These are phyloP conservation scores for Drosophila sproati DNA, from an alignment of 1,140 invertebrate genomes.

Conservation along the genomic window DNA sequence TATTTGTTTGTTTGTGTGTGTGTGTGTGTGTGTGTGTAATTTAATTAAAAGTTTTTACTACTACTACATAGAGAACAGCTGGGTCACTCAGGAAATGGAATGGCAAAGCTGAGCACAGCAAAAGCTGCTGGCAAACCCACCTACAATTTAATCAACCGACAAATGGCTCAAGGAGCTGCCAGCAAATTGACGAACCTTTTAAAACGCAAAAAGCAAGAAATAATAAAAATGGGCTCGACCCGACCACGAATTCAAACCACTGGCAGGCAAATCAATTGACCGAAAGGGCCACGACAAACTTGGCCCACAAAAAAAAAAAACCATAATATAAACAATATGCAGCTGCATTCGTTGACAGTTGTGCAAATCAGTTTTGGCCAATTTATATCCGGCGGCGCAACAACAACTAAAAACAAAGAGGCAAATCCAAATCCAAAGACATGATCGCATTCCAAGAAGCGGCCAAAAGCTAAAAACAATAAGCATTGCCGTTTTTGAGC, in stretches of 20 bases:
- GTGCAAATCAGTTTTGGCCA: slow-evolving; percentile 59
- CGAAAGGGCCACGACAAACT: slow-evolving; percentile 52
- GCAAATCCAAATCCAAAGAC: slow-evolving; percentile 29
- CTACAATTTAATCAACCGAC: slow-evolving; percentile 35
- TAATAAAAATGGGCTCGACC: slow-evolving; percentile 22
- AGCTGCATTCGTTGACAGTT: slow-evolving; percentile 66
- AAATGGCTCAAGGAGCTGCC: slow-evolving; percentile 41
- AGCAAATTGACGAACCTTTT: slow-evolving; percentile 37
- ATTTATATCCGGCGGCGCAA: slow-evolving; percentile 35
- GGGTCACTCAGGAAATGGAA: slow-evolving; percentile 37
- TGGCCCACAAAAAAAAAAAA: slow-evolving; percentile 22
- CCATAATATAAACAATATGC: slow-evolving; percentile 39
- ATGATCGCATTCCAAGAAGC: slow-evolving; percentile 68
- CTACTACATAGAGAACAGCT: slow-evolving; percentile 53
- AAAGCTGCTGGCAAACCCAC: slow-evolving; percentile 16
- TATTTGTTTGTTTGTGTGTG: slow-evolving; percentile 1
- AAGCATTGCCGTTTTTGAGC: slow-evolving; percentile 10
- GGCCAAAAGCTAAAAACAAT: slow-evolving; percentile 49
- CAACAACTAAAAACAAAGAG: slow-evolving; percentile 2
- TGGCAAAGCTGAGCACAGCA: slow-evolving; percentile 10
- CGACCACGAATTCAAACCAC: slow-evolving; percentile 19
- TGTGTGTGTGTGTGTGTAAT: slow-evolving; percentile 43
- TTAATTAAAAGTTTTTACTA: slow-evolving; percentile 70
- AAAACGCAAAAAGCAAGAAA: neutral
- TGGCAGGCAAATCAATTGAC: slow-evolving; percentile 51